These are phyloP conservation scores for Anarsia innoxiella DNA, from an alignment of 2,888 invertebrate genomes.

Conservation along the genomic window DNA sequence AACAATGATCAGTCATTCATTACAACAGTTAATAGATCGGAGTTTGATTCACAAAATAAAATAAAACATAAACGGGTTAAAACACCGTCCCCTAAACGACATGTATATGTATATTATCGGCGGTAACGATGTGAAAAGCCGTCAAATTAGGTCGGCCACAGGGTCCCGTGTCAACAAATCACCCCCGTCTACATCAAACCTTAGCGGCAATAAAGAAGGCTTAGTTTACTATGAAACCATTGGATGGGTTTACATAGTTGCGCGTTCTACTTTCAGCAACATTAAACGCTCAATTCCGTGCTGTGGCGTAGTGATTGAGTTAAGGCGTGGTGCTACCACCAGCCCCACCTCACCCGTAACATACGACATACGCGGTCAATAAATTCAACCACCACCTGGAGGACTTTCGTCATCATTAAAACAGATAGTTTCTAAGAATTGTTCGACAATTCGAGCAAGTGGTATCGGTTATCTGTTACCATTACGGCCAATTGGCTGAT, in stretches of 20 bases:
- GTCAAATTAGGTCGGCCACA: conserved; percentile 38
- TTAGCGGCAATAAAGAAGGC: conserved; percentile 27
- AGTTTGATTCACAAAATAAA: no score
- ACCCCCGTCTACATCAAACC: conserved; percentile 28
- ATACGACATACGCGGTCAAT: no score
- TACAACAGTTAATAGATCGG: no score
- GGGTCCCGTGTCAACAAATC: conserved; percentile 38
- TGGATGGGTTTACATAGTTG: conserved; percentile 30
- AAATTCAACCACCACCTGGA: no score
- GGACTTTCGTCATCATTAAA: no score
- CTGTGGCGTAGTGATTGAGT: conserved; percentile 47
- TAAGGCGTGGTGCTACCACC: conserved; percentile 52
- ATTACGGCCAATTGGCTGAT: no score
- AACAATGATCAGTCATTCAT: no score
- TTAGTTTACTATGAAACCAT: conserved; percentile 29
- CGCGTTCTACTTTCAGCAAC: conserved; percentile 56
- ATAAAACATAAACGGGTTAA: conserved; percentile 6
- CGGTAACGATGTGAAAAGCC: conserved; percentile 8
- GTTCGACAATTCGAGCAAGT: no score
- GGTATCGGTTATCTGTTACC: no score
- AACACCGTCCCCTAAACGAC: conserved; percentile 2
- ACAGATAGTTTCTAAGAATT: no score
- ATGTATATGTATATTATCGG: conserved; percentile 4
- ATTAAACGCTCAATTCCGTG: conserved; percentile 53
- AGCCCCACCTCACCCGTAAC: no score